These are phyloP conservation scores for Lacerta viridis DNA, from an alignment of 2,797 vertebrate genomes.

Conservation along the genomic window DNA sequence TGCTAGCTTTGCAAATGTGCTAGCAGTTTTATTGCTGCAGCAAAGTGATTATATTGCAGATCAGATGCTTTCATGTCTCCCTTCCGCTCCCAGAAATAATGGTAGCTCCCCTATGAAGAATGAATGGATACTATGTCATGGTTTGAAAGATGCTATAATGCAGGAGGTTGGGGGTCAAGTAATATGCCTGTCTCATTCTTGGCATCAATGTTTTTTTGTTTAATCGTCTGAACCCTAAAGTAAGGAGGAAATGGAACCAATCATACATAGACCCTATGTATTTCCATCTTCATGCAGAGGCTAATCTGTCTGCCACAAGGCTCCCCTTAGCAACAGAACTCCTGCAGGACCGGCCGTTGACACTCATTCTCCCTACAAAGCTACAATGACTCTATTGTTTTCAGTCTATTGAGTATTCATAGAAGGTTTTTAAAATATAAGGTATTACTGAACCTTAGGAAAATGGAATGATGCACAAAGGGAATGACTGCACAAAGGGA, in stretches of 20 bases:
- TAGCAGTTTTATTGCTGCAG: background rate
- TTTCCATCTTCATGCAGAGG: background rate
- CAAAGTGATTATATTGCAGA: slow-evolving; percentile 3
- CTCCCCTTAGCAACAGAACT: slow-evolving; percentile 57
- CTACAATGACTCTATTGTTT: background rate
- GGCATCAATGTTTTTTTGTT: slow-evolving; percentile 32
- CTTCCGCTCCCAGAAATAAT: slow-evolving; percentile 9
- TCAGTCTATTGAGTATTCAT: background rate
- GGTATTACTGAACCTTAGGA: background rate
- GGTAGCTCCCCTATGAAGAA: slow-evolving; percentile 6
- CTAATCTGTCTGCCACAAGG: slow-evolving; percentile 30
- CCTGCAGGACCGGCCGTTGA: slow-evolving; percentile 12
- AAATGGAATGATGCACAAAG: background rate
- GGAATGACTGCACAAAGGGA: background rate
- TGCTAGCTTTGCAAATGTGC: too few species aligned
- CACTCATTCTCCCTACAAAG: background rate
- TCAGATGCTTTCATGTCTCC: background rate
- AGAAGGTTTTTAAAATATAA: background rate
- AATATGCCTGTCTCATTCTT: background rate
- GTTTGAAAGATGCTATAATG: background rate
- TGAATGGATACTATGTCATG: background rate
- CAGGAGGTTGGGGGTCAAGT: background rate
- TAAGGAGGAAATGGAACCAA: background rate
- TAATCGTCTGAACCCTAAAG: background rate
- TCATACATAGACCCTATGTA: background rate